Percentiles rank a stretch among this genome's conserved stretches.
phyloP scores from a whole-genome alignment of 2,797 vertebrate species.

The Anableps anableps region DNA sequence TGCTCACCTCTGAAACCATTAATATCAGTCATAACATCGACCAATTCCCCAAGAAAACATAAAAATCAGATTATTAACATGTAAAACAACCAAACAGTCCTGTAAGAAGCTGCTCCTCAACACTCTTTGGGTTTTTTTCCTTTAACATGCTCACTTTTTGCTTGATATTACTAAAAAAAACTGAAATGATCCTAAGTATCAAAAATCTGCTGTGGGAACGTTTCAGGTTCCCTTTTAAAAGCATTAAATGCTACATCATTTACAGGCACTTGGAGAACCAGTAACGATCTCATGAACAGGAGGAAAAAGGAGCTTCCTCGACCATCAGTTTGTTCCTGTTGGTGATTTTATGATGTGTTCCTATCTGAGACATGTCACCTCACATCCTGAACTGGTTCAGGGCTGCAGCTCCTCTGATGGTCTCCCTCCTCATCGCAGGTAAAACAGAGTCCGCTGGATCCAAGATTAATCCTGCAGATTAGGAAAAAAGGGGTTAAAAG shows the following conservation, averaged over 20 bases:
- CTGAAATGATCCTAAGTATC: background rate
- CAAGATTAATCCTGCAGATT: background rate
- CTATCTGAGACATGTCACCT: background rate
- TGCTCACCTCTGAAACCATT: too few relatives aligned
- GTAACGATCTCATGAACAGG: background rate
- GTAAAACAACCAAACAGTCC: background rate
- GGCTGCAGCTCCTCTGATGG: background rate
- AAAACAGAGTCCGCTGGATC: background rate
- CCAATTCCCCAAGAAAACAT: background rate
- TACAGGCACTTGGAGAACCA: background rate
- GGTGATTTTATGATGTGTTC: background rate
- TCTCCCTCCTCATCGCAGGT: background rate
- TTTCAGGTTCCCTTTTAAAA: background rate
- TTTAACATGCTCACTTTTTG: background rate
- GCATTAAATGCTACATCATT: background rate
- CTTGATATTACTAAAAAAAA: background rate
- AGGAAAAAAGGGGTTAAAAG: background rate
- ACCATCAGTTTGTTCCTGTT: background rate
- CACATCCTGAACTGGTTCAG: background rate
- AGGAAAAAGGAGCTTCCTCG: background rate
- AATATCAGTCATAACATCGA: background rate
- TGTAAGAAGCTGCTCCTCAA: background rate
- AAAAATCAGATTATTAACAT: background rate
- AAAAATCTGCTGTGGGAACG: background rate
- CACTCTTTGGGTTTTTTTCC: constrained; percentile 3